A percentile compares a stretch with the other conserved stretches of the same genome.
Evolutionary conservation across 2,113 vertebrate species (phyloP).

Genomic region (Circaetus cinerascens): DNA sequence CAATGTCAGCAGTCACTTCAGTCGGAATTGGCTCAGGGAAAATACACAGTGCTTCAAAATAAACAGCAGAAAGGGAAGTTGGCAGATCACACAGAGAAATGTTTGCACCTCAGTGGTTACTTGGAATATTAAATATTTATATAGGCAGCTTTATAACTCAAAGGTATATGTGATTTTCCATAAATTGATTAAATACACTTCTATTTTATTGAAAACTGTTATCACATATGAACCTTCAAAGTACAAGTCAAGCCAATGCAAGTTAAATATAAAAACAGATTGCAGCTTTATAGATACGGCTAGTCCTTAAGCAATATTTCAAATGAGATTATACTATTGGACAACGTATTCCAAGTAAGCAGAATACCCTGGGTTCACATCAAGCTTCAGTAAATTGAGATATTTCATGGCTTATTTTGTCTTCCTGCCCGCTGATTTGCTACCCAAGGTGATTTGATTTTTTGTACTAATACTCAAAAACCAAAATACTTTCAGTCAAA

Average conservation of each 20-base stretch:
- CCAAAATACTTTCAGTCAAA: background rate
- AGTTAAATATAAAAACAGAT: background rate
- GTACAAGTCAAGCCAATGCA: background rate
- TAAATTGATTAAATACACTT: constrained; percentile 7
- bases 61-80: constrained; percentile 35
- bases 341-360: background rate
- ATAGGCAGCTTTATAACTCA: constrained; percentile 17
- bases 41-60: constrained; percentile 24
- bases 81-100: background rate
- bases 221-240: background rate
- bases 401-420: background rate
- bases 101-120: constrained; percentile 24
- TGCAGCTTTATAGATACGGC: background rate
- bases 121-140: constrained; percentile 51
- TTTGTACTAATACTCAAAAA: background rate
- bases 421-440: background rate
- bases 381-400: background rate
- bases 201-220: background rate
- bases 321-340: background rate
- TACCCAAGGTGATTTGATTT: background rate
- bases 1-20: constrained; percentile 46
- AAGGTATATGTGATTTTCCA: constrained; percentile 15
- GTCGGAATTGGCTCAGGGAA: constrained; percentile 24
- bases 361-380: background rate
- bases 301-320: background rate